Conservation (phyloP, 1,140 invertebrate species). For the Sinonovacula constricta region DNA sequence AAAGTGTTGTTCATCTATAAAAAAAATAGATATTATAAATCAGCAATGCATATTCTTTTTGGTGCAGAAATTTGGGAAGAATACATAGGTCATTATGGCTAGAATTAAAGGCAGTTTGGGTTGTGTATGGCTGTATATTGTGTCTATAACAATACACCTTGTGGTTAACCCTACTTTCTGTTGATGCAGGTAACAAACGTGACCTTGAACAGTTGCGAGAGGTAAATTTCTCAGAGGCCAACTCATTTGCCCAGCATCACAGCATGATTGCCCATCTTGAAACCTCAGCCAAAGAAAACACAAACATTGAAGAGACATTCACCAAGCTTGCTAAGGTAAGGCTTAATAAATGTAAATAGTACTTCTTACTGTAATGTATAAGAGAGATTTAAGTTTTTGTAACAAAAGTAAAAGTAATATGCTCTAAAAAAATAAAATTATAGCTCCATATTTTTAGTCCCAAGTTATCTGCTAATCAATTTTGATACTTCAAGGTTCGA, state of each 20-base stretch:
- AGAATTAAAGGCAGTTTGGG: neutral
- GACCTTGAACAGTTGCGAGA: conserved; percentile 89
- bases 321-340: conserved; percentile 75
- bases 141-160: neutral
- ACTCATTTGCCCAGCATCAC: conserved; percentile 87
- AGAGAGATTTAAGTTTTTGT: too few species aligned
- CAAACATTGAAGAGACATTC: conserved; percentile 77
- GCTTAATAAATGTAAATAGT: too few species aligned
- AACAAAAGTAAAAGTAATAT: too few species aligned
- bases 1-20: too few species aligned
- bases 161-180: neutral
- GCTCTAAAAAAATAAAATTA: too few species aligned
- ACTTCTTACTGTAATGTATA: too few species aligned
- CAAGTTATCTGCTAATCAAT: too few species aligned
- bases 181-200: conserved; percentile 91
- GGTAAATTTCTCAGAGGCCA: conserved; percentile 90
- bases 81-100: neutral
- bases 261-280: conserved; percentile 73
- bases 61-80: neutral
- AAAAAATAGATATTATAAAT: too few species aligned
- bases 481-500: too few species aligned
- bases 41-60: neutral
- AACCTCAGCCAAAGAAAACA: conserved; percentile 79
- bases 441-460: too few species aligned
- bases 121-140: neutral